Evolutionary conservation across 1,140 invertebrate species (phyloP).

Genomic region (Anadara kagoshimensis): DNA sequence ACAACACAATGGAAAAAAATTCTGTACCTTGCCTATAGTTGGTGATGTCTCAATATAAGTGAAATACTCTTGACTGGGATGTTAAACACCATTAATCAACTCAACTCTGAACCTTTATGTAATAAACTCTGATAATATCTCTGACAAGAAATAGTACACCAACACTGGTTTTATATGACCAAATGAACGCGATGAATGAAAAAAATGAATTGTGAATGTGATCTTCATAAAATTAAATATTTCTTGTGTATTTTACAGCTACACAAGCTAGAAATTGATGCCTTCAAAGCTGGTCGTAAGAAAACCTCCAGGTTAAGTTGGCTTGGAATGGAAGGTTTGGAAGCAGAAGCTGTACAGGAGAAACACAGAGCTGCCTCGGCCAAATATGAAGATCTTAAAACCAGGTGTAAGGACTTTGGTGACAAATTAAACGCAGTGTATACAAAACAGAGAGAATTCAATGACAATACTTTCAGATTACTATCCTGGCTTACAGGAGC

Average conservation of each 20-base stretch:
- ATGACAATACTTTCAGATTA: constrained; percentile 88
- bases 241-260: constrained; percentile 47
- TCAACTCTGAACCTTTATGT: no score
- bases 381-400: constrained; percentile 83
- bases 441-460: constrained; percentile 86
- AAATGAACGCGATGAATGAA: no score
- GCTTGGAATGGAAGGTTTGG: constrained; percentile 63
- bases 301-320: constrained; percentile 59
- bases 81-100: no score
- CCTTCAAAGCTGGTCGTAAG: constrained; percentile 64
- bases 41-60: no score
- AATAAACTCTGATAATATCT: no score
- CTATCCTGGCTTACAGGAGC: constrained; percentile 87
- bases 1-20: no score
- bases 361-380: constrained; percentile 60
- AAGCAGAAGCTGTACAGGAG: constrained; percentile 64
- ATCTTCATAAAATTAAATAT: constrained; percentile 5
- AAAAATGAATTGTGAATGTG: no score
- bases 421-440: constrained; percentile 89
- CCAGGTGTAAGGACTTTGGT: constrained; percentile 77
- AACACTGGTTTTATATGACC: no score
- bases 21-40: no score
- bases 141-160: no score
- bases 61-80: no score
- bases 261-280: constrained; percentile 67